Conservation (phyloP, 64 coral and sea anemone genomes). For the Trachythela sp. region DNA sequence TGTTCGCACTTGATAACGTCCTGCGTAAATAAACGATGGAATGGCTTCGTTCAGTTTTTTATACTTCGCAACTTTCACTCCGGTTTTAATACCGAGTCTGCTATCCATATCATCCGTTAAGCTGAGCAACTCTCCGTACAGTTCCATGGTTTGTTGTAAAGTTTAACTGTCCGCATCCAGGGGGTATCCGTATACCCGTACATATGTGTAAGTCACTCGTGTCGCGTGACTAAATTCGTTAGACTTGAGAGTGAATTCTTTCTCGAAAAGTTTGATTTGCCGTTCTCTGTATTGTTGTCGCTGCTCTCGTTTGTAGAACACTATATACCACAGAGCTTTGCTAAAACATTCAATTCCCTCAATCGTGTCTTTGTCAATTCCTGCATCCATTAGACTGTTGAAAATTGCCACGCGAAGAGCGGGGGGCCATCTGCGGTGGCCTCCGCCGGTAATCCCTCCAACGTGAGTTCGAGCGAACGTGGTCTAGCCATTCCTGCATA, state of each 20-base stretch:
- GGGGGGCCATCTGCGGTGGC: not conserved
- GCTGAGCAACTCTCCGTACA: not conserved
- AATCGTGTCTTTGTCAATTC: not conserved
- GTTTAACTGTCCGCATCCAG: not conserved
- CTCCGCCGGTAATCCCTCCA: not conserved
- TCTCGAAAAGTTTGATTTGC: not conserved
- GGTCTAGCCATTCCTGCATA: not conserved
- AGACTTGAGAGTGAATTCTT: not conserved
- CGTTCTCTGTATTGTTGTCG: not conserved
- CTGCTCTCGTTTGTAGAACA: not conserved
- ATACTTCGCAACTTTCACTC: not conserved
- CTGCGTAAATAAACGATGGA: not conserved
- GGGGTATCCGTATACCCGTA: not conserved
- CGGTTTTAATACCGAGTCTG: not conserved
- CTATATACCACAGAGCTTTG: not conserved
- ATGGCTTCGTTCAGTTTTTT: not conserved
- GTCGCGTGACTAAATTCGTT: not conserved
- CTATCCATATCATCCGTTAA: not conserved
- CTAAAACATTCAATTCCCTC: not conserved
- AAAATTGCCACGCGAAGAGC: not conserved
- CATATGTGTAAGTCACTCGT: not conserved
- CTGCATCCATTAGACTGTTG: not conserved
- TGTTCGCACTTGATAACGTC: not conserved
- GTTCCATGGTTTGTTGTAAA: not conserved
- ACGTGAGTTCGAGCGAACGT: not conserved